Percentiles rank a stretch among this genome's conserved stretches.
These are phyloP conservation scores for Carcina quercana DNA, from an alignment of 2,888 invertebrate genomes.

Conservation along the genomic window DNA sequence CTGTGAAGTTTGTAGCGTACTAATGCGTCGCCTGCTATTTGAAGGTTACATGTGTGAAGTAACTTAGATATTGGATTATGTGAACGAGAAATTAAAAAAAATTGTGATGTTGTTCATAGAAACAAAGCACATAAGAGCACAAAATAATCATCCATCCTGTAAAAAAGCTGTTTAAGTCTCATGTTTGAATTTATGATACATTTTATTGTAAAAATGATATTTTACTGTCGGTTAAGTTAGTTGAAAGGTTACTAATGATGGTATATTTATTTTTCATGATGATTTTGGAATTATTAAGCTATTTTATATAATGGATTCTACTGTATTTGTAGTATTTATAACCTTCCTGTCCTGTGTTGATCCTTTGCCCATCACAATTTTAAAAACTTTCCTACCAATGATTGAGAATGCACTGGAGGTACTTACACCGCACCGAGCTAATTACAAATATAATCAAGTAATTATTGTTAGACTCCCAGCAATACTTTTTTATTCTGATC, in stretches of 20 bases:
- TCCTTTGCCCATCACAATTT: constrained; percentile 11
- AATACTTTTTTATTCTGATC: too few relatives aligned
- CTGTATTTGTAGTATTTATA: constrained; percentile 17
- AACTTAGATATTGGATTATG: too few relatives aligned
- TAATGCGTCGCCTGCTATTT: too few relatives aligned
- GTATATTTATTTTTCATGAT: constrained; percentile 65
- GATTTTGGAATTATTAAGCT: constrained; percentile 47
- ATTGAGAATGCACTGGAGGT: too few relatives aligned
- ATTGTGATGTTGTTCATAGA: constrained; percentile 61
- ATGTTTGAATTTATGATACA: constrained; percentile 74
- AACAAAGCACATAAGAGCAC: constrained; percentile 71
- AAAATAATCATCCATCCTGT: constrained; percentile 73
- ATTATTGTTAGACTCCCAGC: too few relatives aligned
- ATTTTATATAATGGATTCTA: constrained; percentile 57
- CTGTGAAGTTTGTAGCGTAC: too few relatives aligned
- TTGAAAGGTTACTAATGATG: constrained; percentile 68
- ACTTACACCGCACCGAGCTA: too few relatives aligned
- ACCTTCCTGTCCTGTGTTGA: background rate
- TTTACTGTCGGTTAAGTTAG: constrained; percentile 71
- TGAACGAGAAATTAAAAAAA: too few relatives aligned
- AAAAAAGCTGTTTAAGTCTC: constrained; percentile 66
- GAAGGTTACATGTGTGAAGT: too few relatives aligned
- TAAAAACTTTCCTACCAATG: too few relatives aligned
- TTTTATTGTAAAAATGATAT: constrained; percentile 70
- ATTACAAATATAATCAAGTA: too few relatives aligned